Base-by-base conservation (phyloP, 2,797 vertebrate species). In the Sebastes vulpes region DNA sequence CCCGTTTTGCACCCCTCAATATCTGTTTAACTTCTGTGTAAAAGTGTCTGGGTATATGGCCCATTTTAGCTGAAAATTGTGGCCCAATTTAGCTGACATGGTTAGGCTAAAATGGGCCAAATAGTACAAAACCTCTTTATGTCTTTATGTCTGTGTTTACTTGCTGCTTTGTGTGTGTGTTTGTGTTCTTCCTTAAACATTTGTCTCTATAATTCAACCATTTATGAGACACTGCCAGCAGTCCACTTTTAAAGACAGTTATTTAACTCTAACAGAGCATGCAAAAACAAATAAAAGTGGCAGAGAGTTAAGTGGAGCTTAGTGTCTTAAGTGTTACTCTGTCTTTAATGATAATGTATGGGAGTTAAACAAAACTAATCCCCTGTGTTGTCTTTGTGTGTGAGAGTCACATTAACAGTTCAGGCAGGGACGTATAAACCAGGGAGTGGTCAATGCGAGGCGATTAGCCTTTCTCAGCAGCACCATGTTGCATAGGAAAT, bases 401-500 rank as follows among this genome's bases (percentile, higher is more conserved):
- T 31, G 56, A 60, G 72, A 64, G 68, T 76, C 74, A 71, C 65
- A 79, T 63, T 29, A 85, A 67, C 48, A 50, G 66, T 69, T 80
- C 60, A 69, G 57, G 9, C 29, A 68, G 32, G 61, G 48, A 78
- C 46, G 57, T 16, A 38, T 14, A 9, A 72, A 10, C 46, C 75
- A 75, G 38, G 75, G 64, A 77, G 73, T 56, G 83, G 86, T 74
- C 84, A 81, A 11, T 7, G 56, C 12, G 26, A 73, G 29, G 66
- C 14, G 9, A 89, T 91, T 84, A 86, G 77, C 26, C 53, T 75
- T 75, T 78, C 61, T 69, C 65, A 83, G 80, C 71, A 81, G 76
- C 69, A 67, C 38, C 32, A 31, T 3, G 58, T 42, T 77, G 20
- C 72, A 79, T 53, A 26, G 88, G 76, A 93, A 93, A 93, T 83